These are phyloP conservation scores for Aphelocoma coerulescens DNA, from an alignment of 2,113 vertebrate species.

Conservation along the genomic window DNA sequence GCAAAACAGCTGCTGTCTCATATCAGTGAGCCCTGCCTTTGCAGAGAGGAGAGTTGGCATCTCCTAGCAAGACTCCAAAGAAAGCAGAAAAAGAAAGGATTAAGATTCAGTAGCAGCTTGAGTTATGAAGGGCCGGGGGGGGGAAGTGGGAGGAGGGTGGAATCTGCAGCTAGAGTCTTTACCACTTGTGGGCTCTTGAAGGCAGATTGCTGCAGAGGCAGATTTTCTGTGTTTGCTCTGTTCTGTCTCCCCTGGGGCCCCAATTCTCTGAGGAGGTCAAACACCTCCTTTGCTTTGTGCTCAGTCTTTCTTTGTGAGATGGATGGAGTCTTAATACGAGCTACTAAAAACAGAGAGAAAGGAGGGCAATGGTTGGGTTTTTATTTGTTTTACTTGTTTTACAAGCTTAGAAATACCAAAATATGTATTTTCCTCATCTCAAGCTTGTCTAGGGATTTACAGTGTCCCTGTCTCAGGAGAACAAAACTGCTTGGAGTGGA, in stretches of 20 bases:
- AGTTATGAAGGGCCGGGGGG: not conserved
- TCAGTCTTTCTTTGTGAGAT: not conserved
- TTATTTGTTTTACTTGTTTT: not conserved
- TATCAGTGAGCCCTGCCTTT: not conserved
- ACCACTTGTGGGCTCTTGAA: not conserved
- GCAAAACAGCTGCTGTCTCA: not conserved
- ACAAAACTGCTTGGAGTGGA: not conserved
- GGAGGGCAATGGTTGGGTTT: not conserved
- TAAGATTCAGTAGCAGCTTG: not conserved
- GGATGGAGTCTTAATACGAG: not conserved
- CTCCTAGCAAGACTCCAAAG: not conserved
- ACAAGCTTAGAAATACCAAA: not conserved
- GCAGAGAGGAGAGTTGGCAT: not conserved
- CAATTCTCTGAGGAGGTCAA: not conserved
- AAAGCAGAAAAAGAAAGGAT: not conserved
- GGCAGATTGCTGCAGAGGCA: not conserved
- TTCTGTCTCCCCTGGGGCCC: not conserved
- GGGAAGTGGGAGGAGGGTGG: rapidly evolving
- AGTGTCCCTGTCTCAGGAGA: not conserved
- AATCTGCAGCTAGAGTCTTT: not conserved
- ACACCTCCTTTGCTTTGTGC: not conserved
- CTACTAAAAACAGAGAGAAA: not conserved
- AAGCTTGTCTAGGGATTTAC: not conserved
- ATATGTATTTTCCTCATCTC: not conserved
- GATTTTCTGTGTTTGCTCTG: not conserved